A percentile compares a stretch with the other conserved stretches of the same genome.
These are phyloP conservation scores for Ornithorhynchus anatinus DNA, from an alignment of 2,113 vertebrate species.

Conservation along the genomic window DNA sequence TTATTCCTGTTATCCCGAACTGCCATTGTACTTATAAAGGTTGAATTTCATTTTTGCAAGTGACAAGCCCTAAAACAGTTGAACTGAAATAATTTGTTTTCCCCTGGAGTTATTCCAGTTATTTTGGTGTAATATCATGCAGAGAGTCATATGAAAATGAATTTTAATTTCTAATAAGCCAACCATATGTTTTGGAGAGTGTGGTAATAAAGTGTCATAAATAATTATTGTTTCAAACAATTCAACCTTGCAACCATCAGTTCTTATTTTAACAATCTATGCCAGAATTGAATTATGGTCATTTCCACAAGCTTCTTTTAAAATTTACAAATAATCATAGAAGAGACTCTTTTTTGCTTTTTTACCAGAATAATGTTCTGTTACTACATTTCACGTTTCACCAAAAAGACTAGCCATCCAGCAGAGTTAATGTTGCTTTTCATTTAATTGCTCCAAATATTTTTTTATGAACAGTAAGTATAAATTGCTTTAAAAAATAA, in stretches of 20 bases:
- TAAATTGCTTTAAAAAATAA: conserved; percentile 5
- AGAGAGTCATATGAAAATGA: conserved; percentile 69
- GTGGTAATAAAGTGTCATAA: conserved; percentile 60
- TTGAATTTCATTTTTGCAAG: conserved; percentile 50
- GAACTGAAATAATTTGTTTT: conserved; percentile 57
- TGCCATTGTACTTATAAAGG: conserved; percentile 48
- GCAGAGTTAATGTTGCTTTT: background rate
- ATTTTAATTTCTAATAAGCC: conserved; percentile 71
- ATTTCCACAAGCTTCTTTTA: background rate
- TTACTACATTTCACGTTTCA: background rate
- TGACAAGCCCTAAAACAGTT: conserved; percentile 30
- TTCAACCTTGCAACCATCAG: conserved; percentile 51
- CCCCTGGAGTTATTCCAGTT: conserved; percentile 58
- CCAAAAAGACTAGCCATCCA: background rate
- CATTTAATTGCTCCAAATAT: conserved; percentile 28
- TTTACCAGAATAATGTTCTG: background rate
- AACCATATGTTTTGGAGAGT: conserved; percentile 64
- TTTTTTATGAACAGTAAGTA: background rate
- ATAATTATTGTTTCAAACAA: conserved; percentile 64
- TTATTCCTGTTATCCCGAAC: conserved; percentile 41
- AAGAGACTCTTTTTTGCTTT: background rate
- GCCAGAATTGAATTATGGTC: conserved; percentile 28
- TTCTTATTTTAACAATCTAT: conserved; percentile 38
- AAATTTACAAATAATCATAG: background rate
- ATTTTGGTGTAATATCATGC: conserved; percentile 52